A percentile compares a stretch with the other conserved stretches of the same genome.
Evolutionary conservation across 2,113 vertebrate genomes (phyloP).

Genomic region (Otus sunia): DNA sequence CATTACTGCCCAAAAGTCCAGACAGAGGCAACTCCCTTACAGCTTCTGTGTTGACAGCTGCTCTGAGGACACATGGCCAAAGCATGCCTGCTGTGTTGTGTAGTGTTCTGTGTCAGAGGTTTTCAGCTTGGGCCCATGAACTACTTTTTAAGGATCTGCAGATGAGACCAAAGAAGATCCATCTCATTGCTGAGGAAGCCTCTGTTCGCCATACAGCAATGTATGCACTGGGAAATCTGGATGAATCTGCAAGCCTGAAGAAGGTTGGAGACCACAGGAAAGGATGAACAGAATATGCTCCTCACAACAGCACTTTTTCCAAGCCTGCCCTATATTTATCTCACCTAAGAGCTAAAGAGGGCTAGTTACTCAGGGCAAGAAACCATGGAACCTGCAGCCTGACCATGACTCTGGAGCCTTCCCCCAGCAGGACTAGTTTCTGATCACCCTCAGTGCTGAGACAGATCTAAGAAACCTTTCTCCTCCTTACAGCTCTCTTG

Average conservation of each 20-base stretch:
- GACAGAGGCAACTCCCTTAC: neutral
- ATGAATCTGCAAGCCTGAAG: neutral
- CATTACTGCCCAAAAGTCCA: neutral
- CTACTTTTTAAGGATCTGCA: neutral
- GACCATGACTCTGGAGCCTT: neutral
- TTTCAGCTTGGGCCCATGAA: neutral
- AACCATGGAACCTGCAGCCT: neutral
- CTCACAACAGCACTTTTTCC: neutral
- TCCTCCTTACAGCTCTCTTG: neutral
- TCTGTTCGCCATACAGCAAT: neutral
- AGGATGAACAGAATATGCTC: neutral
- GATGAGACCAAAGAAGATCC: neutral
- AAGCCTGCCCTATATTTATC: neutral
- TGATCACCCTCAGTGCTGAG: neutral
- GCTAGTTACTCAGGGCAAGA: neutral
- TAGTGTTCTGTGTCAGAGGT: neutral
- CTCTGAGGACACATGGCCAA: neutral
- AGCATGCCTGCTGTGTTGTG: neutral
- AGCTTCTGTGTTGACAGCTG: neutral
- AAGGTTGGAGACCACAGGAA: neutral
- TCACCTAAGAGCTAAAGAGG: neutral
- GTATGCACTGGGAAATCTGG: neutral
- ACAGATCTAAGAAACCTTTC: neutral
- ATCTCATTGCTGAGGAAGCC: neutral
- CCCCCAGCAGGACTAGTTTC: neutral